A percentile compares a stretch with the other conserved stretches of the same genome.
phyloP scores from a whole-genome alignment of 2,888 invertebrate species.

The Esperia sulphurella region DNA sequence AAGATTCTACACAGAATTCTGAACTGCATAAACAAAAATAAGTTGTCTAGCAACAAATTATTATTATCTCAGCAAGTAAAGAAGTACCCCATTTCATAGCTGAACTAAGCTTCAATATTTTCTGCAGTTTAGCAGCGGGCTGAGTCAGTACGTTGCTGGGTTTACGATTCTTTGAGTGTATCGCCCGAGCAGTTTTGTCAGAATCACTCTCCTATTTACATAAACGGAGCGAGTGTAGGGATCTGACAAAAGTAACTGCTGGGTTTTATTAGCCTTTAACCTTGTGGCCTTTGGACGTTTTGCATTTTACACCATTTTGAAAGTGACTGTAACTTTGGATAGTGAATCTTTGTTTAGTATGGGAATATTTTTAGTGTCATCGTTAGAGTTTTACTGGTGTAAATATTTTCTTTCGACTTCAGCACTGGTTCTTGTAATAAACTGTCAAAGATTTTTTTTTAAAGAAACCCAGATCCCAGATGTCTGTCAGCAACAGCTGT shows the following conservation, averaged over 20 bases:
- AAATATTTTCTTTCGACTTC: neutral
- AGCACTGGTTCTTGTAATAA: no score
- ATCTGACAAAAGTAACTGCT: slow-evolving; percentile 21
- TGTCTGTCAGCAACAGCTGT: no score
- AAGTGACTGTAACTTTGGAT: neutral
- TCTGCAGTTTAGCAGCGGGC: slow-evolving; percentile 10
- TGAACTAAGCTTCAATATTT: slow-evolving; percentile 7
- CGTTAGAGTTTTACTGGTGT: neutral
- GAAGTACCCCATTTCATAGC: slow-evolving; percentile 2
- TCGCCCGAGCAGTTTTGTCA: slow-evolving; percentile 24
- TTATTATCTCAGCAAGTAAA: no score
- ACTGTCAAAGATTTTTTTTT: no score
- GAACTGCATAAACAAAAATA: no score
- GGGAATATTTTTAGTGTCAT: neutral
- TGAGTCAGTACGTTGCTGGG: slow-evolving; percentile 23
- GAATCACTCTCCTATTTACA: slow-evolving; percentile 40
- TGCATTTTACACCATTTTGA: neutral
- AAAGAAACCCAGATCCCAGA: no score
- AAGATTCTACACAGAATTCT: no score
- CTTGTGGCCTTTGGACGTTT: slow-evolving; percentile 12
- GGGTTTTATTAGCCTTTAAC: slow-evolving; percentile 38
- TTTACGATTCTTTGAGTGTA: slow-evolving; percentile 36
- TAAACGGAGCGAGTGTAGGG: slow-evolving; percentile 25
- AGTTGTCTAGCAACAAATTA: no score
- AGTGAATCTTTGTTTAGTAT: neutral